phyloP scores from a whole-genome alignment of 2,113 vertebrate species.

The Pelobates fuscus region DNA sequence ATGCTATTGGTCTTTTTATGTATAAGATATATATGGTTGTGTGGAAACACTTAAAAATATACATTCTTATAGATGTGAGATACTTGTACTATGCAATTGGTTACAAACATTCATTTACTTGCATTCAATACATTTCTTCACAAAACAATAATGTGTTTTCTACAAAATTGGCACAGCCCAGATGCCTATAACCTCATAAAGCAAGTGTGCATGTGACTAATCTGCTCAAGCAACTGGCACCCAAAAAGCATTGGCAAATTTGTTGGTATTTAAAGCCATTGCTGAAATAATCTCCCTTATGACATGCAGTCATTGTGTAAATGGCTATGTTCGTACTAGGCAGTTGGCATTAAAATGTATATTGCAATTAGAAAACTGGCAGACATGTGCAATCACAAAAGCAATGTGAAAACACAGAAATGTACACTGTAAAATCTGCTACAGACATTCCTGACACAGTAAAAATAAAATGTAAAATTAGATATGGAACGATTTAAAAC shows the following conservation, averaged over 20 bases:
- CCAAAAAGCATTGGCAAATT: slow-evolving; percentile 25
- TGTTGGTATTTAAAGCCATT: slow-evolving; percentile 31
- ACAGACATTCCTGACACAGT: neutral
- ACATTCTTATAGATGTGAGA: too few species aligned
- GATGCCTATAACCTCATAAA: slow-evolving; percentile 12
- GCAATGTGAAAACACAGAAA: slow-evolving; percentile 22
- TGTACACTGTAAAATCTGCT: slow-evolving; percentile 6
- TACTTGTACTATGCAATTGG: too few species aligned
- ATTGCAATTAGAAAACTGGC: slow-evolving; percentile 45
- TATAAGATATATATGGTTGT: too few species aligned
- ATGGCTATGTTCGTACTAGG: slow-evolving; percentile 37
- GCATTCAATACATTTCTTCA: too few species aligned
- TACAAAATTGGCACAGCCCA: slow-evolving; percentile 1
- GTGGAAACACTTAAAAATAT: too few species aligned
- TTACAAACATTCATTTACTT: too few species aligned
- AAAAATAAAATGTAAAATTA: neutral
- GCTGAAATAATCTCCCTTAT: slow-evolving; percentile 47
- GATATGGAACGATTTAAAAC: neutral
- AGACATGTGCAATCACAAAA: slow-evolving; percentile 15
- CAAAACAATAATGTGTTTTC: neutral
- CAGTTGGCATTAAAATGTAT: slow-evolving; percentile 28
- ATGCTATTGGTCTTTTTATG: too few species aligned
- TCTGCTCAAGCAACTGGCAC: slow-evolving; percentile 37
- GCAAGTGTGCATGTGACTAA: slow-evolving; percentile 26
- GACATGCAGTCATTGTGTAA: slow-evolving; percentile 47